Percentiles rank a stretch among this genome's conserved stretches.
Evolutionary conservation across 2,797 vertebrate genomes (phyloP).

Genomic region (Nyctibius grandis): DNA sequence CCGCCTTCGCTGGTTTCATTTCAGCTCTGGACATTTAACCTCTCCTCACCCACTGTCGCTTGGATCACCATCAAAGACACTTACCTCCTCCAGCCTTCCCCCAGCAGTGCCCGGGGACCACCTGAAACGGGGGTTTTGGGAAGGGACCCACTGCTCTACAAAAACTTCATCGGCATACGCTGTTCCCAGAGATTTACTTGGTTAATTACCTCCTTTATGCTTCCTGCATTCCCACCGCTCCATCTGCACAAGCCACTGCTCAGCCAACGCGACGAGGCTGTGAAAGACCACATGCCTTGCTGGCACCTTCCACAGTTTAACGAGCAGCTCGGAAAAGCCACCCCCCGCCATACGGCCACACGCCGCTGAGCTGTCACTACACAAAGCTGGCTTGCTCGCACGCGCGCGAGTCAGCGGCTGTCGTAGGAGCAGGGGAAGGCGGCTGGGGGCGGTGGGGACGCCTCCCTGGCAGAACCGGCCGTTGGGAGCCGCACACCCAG

Average conservation of each 20-base stretch:
- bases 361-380: not conserved
- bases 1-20: not conserved
- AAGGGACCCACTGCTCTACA: not conserved
- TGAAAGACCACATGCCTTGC: not conserved
- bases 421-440: not conserved
- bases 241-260: not conserved
- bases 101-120: not conserved
- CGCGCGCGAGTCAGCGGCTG: fast-evolving
- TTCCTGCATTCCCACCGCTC: not conserved
- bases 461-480: not conserved
- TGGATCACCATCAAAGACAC: not conserved
- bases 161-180: not conserved
- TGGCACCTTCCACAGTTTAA: not conserved
- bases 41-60: not conserved
- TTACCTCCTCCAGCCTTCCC: not conserved
- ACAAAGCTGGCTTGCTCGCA: not conserved
- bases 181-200: not conserved
- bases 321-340: not conserved
- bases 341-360: not conserved
- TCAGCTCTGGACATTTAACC: not conserved
- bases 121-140: not conserved
- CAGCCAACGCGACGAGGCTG: not conserved
- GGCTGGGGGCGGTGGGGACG: not conserved
- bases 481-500: not conserved
- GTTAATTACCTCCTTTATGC: not conserved